Base-by-base conservation (phyloP, 1,140 invertebrate species). In the Saccostrea echinata region DNA sequence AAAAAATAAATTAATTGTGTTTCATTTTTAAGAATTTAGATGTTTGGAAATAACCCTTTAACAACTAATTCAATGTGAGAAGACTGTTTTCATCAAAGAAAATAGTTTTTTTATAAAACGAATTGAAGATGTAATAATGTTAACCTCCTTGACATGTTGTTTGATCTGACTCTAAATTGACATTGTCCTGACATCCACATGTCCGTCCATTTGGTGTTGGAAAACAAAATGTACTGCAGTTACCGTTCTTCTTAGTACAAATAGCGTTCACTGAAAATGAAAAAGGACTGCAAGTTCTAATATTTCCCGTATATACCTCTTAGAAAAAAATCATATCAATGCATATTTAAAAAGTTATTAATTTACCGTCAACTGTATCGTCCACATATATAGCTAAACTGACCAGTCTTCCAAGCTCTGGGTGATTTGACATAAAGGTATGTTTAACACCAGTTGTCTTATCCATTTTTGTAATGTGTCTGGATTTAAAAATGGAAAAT, bases 181-280 rank as follows among this genome's bases (percentile, higher is more conserved):
- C n/a, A n/a, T n/a, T n/a, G n/a, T n/a, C n/a, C n/a, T n/a, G n/a
- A n/a, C n/a, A n/a, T n/a, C 82, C 82, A 27, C 82, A 84, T 53
- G 82, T 84, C 24, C 82, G 53, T 55, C 82, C 82, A 18, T 8
- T 13, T 53, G 82, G 52, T 13, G 82, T 84, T 16, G 82, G 82
- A 52, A 84, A 55, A n/a, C 82, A 84, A 27, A 84, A 84, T 33
- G 82, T 84, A 27, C 82, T 84, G 27, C 82, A 84, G 8, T 24
- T 55, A 52, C 82, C 82, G 35, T 84, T 84, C 0, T 55, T 24
- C 24, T 24, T 57, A n/a, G 51, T 55, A 84, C 82, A 84, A 21
- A 8, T n/a, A 16, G 43, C 9, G 12, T 24, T 52, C 18, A 84
- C 82, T 84, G 27, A n/a, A n/a, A n/a, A n/a, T n/a, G 8, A 55